Base-by-base conservation (phyloP, 2,113 vertebrate species). In the Sinocyclocheilus anshuiensis region DNA sequence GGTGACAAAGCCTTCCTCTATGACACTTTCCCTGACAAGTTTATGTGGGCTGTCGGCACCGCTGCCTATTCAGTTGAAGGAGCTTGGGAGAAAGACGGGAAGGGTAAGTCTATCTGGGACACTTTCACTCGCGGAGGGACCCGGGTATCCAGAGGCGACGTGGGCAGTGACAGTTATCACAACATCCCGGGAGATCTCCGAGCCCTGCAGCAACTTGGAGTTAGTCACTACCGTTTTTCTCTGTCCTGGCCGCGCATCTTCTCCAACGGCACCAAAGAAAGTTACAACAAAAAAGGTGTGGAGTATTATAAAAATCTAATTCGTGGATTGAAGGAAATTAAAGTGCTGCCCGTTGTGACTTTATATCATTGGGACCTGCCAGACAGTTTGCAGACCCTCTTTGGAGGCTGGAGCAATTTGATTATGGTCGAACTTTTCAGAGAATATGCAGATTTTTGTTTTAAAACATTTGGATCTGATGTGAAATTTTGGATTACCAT, bases 331-430 rank as follows among this genome's bases (percentile, higher is more conserved):
- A 94, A 92, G 90, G 94, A 95, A 86, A 89, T 95, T 82, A 92
- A 95, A 26, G 92, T 99, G 85, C 90, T 97, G 93, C 97, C 98
- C 0, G 94, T 99, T 67, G 97, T 98, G 59, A 97, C 98, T 0
- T 94, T 99, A 2, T 97, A 98, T 91, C 98, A 99, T 93, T 99
- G 98, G 98, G 98, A 99, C 90, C 93, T 99, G 90, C 97, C 98
- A 1, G 96, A 97, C 59, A 90, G 84, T 50, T 94, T 99, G 74
- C 98, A 99, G 93, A 95, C 94, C 8, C 65, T 72, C 5, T 94
- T 96, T 0, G 97, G 97, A 0, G 98, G 98, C 77, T 99, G 98
- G 98, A 91, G 94, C 90, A 94, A 94, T 91, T 95, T 94, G 0
- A 77, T 93, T 16, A 83, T 98, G 16, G 95, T 95, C 29, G 94